These are phyloP conservation scores for Eristalis arbustorum DNA, from an alignment of 2,888 invertebrate species.

Conservation along the genomic window DNA sequence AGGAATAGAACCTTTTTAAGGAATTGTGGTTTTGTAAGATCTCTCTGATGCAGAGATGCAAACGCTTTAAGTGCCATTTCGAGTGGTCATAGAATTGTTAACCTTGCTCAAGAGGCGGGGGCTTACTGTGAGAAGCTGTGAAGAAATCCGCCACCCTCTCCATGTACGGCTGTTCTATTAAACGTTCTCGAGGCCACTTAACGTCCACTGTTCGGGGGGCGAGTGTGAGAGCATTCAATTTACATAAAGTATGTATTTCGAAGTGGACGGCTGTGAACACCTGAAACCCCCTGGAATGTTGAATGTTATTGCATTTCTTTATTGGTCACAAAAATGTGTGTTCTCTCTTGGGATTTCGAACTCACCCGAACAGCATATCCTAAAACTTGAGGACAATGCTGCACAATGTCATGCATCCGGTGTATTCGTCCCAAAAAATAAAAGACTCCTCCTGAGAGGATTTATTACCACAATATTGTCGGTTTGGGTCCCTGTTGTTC, in stretches of 20 bases:
- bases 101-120: slow-evolving; percentile 2
- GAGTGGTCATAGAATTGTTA: slow-evolving; percentile 46
- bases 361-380: background rate
- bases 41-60: background rate
- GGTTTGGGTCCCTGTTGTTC: slow-evolving; percentile 11
- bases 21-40: slow-evolving; percentile 17
- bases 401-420: slow-evolving; percentile 35
- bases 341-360: background rate
- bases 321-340: slow-evolving; percentile 45
- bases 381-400: no score
- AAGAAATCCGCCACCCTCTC: background rate
- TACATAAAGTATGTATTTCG: slow-evolving; percentile 27
- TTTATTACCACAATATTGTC: slow-evolving; percentile 63
- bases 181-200: background rate
- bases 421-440: slow-evolving; percentile 12
- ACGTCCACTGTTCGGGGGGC: background rate
- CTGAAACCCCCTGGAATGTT: slow-evolving; percentile 18
- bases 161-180: slow-evolving; percentile 1
- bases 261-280: slow-evolving; percentile 25
- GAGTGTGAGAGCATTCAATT: background rate
- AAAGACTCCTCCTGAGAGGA: slow-evolving; percentile 53
- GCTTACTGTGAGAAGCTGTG: slow-evolving; percentile 7
- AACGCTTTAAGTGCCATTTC: slow-evolving; percentile 6
- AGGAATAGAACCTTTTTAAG: background rate
- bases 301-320: slow-evolving; percentile 23